Evolutionary conservation across 2,113 vertebrate species (phyloP).

Genomic region (Aepyceros melampus): DNA sequence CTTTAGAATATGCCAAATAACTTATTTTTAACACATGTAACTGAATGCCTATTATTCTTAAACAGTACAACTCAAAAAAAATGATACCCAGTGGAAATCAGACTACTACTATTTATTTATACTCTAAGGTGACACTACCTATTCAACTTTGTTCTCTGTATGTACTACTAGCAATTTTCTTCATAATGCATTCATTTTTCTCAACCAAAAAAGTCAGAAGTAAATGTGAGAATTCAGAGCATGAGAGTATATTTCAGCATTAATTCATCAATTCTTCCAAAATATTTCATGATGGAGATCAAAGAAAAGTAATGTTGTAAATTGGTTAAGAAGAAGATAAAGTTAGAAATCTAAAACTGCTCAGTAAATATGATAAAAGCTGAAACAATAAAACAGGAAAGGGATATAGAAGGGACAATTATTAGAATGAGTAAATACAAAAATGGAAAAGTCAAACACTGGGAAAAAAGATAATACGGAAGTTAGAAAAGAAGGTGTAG

Average conservation of each 20-base stretch:
- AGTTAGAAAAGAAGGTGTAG: background rate
- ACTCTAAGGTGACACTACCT: background rate
- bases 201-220: slow-evolving; percentile 15
- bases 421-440: slow-evolving; percentile 14
- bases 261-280: background rate
- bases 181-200: slow-evolving; percentile 26
- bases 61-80: slow-evolving; percentile 25
- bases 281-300: slow-evolving; percentile 3
- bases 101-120: background rate
- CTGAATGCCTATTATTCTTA: slow-evolving; percentile 28
- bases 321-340: slow-evolving; percentile 5
- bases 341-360: slow-evolving; percentile 38
- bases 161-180: background rate
- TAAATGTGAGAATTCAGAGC: slow-evolving; percentile 10
- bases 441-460: background rate
- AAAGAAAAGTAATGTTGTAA: slow-evolving; percentile 21
- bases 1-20: slow-evolving; percentile 2
- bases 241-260: background rate
- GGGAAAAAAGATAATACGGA: background rate
- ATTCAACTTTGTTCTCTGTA: background rate
- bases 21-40: slow-evolving; percentile 40
- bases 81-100: background rate
- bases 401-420: slow-evolving; percentile 18
- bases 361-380: slow-evolving; percentile 16
- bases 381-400: background rate